phyloP scores from a whole-genome alignment of 1,140 invertebrate species.

The Philaenus spumarius region DNA sequence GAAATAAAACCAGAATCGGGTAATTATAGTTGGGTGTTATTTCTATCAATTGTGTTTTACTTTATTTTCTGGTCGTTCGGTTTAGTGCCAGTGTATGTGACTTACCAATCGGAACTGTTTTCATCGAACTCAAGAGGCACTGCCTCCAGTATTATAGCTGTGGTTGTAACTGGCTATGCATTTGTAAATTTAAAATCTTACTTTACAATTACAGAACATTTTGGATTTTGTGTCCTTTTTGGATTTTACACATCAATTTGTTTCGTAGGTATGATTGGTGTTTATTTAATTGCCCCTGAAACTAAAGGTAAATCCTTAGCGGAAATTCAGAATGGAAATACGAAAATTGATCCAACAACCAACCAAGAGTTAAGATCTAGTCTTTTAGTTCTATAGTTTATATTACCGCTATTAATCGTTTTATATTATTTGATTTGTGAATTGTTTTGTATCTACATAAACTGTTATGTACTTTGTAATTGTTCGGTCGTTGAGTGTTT shows the following conservation, averaged over 20 bases:
- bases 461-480: too few species aligned
- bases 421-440: too few species aligned
- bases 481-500: too few species aligned
- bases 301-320: constrained; percentile 70
- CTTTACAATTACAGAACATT: constrained; percentile 42
- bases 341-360: not conserved
- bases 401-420: too few species aligned
- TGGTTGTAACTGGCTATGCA: constrained; percentile 60
- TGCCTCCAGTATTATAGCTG: constrained; percentile 60
- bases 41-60: constrained; percentile 57
- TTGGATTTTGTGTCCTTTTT: constrained; percentile 49
- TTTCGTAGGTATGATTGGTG: constrained; percentile 52
- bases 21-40: constrained; percentile 49
- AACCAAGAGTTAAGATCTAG: too few species aligned
- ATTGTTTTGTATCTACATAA: too few species aligned
- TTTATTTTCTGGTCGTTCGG: constrained; percentile 63
- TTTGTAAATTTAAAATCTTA: constrained; percentile 71
- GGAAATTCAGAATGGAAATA: not conserved
- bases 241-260: constrained; percentile 69
- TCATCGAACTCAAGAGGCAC: constrained; percentile 59
- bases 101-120: constrained; percentile 67
- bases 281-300: constrained; percentile 61
- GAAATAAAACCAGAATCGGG: constrained; percentile 44
- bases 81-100: constrained; percentile 60
- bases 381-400: too few species aligned